Base-by-base conservation (phyloP, 2,113 vertebrate species). In the Paracanthobrama guichenoti region DNA sequence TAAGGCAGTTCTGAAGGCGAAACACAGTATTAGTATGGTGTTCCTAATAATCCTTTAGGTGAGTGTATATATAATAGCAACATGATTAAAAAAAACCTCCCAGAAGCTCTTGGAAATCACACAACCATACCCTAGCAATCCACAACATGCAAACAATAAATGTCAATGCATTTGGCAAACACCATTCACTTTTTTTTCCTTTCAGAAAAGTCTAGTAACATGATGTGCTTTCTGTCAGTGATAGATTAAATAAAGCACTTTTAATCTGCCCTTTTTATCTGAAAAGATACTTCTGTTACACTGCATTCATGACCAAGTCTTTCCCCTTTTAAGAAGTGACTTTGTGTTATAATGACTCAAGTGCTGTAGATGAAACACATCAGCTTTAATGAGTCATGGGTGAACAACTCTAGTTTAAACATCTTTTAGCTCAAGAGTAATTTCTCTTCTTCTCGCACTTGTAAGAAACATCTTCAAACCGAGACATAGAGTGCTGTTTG, bases 341-440 rank as follows among this genome's bases (percentile, higher is more conserved):
- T 76, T 53, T 76, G 13, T 39, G 48, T 76, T 55, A 55, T 55
- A 76, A 55, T 73, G 71, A 73, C n/a, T 46, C 42, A 44, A 73
- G 24, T 76, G 46, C 24, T 35, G 73, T 35, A 55, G 69, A 73
- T 24, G 14, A 83, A 74, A 55, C 48, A 60, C 35, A 28, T 82
- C 16, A 48, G 72, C 71, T 76, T 6, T 66, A 76, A 83, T 53
- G 72, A 74, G 71, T 48, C 46, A 64, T n/a, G 57, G 44, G 42
- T 75, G 59, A 75, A 74, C 8, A 6, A 64, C 82, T 73, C 81
- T n/a, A 24, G 82, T 50, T 73, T 53, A 62, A 48, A 48, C 72
- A 83, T 83, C 57, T 60, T 48, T 73, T 73, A 42, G n/a, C n/a
- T 73, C 71, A 44, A 73, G 22, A 73, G 42, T 73, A 26, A 48